These are phyloP conservation scores for Drosophila percnosoma DNA, from an alignment of 2,888 invertebrate genomes.

Conservation along the genomic window DNA sequence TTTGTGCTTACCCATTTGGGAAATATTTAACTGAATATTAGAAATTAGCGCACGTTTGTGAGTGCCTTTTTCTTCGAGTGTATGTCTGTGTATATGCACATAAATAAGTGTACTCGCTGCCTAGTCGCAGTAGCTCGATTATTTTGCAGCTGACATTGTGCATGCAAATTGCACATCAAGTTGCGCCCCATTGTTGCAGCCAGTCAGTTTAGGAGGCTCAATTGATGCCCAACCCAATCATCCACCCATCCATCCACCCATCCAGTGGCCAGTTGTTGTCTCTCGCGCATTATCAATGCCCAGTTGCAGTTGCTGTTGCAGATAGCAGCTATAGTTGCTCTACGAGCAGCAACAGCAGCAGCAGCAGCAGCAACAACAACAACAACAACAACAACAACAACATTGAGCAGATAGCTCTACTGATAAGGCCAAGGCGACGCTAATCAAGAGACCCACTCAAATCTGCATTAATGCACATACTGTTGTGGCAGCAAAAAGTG, in stretches of 20 bases:
- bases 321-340: conserved; percentile 9
- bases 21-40: background rate
- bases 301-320: conserved; percentile 18
- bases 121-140: conserved; percentile 2
- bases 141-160: conserved; percentile 26
- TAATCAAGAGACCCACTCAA: conserved; percentile 18
- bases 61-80: background rate
- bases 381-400: background rate
- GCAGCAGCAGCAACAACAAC: background rate
- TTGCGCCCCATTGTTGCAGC: conserved; percentile 29
- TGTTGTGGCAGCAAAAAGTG: background rate
- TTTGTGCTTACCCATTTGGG: background rate
- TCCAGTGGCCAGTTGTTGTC: conserved; percentile 1
- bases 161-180: conserved; percentile 38
- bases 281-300: conserved; percentile 33
- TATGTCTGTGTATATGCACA: background rate
- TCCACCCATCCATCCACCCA: background rate
- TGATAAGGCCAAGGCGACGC: conserved; percentile 39
- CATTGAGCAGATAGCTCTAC: conserved; percentile 3
- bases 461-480: conserved; percentile 16
- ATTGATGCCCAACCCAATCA: conserved; percentile 35
- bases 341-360: conserved; percentile 1
- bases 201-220: conserved; percentile 30
- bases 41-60: background rate
- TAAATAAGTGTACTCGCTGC: conserved; percentile 9